phyloP scores from a whole-genome alignment of 2,888 invertebrate species.

The Nipponacmea schrenckii region DNA sequence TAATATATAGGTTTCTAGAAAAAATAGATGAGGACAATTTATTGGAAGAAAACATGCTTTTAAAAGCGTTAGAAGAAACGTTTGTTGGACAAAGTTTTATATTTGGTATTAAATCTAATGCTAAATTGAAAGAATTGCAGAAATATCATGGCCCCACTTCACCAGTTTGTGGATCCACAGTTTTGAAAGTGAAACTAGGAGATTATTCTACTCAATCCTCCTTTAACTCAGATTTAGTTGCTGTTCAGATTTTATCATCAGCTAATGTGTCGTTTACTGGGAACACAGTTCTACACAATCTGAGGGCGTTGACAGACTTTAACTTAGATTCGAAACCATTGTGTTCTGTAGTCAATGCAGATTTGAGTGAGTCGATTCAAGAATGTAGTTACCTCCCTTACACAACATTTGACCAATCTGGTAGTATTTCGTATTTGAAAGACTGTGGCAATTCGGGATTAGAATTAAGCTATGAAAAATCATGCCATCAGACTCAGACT shows the following conservation, averaged over 20 bases:
- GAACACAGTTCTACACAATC: background rate
- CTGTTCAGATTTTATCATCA: constrained; percentile 22
- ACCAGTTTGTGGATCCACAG: background rate
- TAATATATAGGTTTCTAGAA: background rate
- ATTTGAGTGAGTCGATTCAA: background rate
- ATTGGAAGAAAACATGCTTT: constrained; percentile 19
- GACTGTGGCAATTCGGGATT: too few relatives aligned
- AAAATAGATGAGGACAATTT: background rate
- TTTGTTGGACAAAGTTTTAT: constrained; percentile 28
- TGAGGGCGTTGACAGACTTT: background rate
- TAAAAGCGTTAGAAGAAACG: constrained; percentile 19
- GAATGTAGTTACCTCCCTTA: constrained; percentile 3
- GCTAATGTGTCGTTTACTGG: background rate
- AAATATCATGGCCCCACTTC: background rate
- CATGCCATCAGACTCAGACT: too few relatives aligned
- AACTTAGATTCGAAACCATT: background rate
- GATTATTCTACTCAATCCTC: constrained; percentile 1
- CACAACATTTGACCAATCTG: too few relatives aligned
- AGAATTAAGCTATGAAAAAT: too few relatives aligned
- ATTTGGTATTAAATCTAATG: constrained; percentile 26
- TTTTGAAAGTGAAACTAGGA: constrained; percentile 14
- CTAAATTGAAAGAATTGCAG: background rate
- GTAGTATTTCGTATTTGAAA: too few relatives aligned
- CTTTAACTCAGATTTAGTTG: constrained; percentile 20
- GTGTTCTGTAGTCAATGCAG: background rate